Evolutionary conservation across 2,797 vertebrate species (phyloP).

Genomic region (Uromys caudimaculatus): DNA sequence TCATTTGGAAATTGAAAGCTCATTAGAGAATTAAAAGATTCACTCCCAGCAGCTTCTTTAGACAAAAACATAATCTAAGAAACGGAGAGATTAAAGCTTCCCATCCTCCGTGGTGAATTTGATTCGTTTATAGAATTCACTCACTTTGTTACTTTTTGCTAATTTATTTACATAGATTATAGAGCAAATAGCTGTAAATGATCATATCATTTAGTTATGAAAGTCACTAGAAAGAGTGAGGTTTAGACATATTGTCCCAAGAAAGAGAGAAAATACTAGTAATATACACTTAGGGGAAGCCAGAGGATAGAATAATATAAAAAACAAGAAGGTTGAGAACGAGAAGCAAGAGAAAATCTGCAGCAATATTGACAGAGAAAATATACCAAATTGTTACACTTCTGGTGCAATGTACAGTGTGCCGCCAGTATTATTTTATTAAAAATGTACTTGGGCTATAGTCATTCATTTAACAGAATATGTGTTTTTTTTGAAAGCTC

Average conservation of each 20-base stretch:
- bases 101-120: not conserved
- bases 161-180: not conserved
- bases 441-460: conserved; percentile 20
- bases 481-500: conserved; percentile 22
- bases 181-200: not conserved
- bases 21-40: not conserved
- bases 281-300: not conserved
- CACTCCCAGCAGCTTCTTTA: not conserved
- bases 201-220: not conserved
- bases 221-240: not conserved
- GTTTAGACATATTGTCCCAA: not conserved
- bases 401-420: not conserved
- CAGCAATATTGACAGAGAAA: not conserved
- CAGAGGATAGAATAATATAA: not conserved
- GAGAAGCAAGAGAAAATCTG: not conserved
- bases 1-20: not conserved
- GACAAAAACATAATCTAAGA: not conserved
- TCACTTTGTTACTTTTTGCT: not conserved
- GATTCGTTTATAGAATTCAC: not conserved
- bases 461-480: not conserved
- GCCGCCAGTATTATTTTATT: not conserved
- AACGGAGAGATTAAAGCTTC: not conserved
- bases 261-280: not conserved
- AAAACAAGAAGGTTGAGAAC: not conserved
- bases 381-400: not conserved